phyloP scores from a whole-genome alignment of 2,797 vertebrate genomes.

The Bryconaethiops microstoma region DNA sequence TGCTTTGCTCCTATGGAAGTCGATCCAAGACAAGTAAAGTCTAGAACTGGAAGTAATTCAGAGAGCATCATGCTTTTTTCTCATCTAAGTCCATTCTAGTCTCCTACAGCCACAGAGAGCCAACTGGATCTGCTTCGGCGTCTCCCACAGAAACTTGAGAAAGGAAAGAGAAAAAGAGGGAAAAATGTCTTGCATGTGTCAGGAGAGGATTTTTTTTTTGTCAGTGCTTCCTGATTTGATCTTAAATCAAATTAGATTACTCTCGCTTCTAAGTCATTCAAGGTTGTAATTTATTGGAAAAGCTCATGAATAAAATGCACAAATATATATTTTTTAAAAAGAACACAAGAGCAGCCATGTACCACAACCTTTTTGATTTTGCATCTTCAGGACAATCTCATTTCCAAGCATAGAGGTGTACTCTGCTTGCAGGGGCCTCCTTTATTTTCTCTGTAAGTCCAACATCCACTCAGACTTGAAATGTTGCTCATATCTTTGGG shows the following conservation, averaged over 20 bases:
- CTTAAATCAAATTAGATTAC: slow-evolving; percentile 21
- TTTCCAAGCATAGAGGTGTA: not conserved
- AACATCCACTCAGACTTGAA: slow-evolving; percentile 30
- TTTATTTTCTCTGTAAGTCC: slow-evolving; percentile 45
- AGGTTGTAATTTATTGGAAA: slow-evolving; percentile 5
- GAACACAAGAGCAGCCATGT: not conserved
- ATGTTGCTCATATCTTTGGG: slow-evolving; percentile 39
- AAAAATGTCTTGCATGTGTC: slow-evolving; percentile 51
- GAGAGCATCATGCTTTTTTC: slow-evolving; percentile 41
- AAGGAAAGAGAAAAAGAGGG: slow-evolving; percentile 58
- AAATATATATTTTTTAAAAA: not conserved
- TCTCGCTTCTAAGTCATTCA: not conserved
- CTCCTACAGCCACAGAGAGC: slow-evolving; percentile 37
- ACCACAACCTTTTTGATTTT: not conserved
- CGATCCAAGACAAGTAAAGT: slow-evolving; percentile 33
- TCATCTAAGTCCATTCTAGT: slow-evolving; percentile 38
- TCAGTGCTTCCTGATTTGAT: slow-evolving; percentile 52
- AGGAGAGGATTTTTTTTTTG: slow-evolving; percentile 57
- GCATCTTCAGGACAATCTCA: not conserved
- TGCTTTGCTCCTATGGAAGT: slow-evolving; percentile 16
- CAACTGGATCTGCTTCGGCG: slow-evolving; percentile 44
- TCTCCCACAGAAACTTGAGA: slow-evolving; percentile 53
- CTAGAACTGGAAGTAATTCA: slow-evolving; percentile 41
- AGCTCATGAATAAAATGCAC: not conserved
- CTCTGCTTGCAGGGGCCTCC: not conserved